These are phyloP conservation scores for Sminthurinus signatus DNA, from an alignment of 1,140 invertebrate species.

Conservation along the genomic window DNA sequence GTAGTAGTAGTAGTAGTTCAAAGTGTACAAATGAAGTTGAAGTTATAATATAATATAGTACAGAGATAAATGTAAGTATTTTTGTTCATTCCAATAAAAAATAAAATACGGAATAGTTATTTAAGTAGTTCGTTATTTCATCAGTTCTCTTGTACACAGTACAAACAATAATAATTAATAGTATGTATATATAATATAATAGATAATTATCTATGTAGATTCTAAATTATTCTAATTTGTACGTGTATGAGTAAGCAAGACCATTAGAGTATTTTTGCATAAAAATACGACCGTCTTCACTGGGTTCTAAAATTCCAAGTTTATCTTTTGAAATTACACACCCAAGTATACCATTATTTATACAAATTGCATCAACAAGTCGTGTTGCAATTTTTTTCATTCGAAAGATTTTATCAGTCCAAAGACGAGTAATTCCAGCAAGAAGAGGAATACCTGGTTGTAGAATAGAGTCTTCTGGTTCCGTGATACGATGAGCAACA, in stretches of 20 bases:
- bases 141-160: too few relatives aligned
- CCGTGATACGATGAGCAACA: background rate
- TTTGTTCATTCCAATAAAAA: too few relatives aligned
- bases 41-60: too few relatives aligned
- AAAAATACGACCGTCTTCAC: slow-evolving; percentile 31
- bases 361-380: slow-evolving; percentile 27
- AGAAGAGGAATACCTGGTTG: background rate
- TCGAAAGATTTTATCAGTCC: slow-evolving; percentile 35
- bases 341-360: slow-evolving; percentile 28
- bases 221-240: slow-evolving; percentile 17
- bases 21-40: too few relatives aligned
- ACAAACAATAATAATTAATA: too few relatives aligned
- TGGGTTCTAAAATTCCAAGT: slow-evolving; percentile 37
- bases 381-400: slow-evolving; percentile 29
- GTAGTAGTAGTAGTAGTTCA: too few relatives aligned
- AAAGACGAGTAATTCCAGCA: slow-evolving; percentile 32
- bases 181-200: too few relatives aligned
- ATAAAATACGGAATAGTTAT: too few relatives aligned
- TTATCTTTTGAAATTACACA: slow-evolving; percentile 26
- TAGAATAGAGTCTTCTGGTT: background rate
- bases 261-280: slow-evolving; percentile 27
- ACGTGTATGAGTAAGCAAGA: slow-evolving; percentile 22
- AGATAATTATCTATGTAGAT: too few relatives aligned
- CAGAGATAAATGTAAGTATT: too few relatives aligned
- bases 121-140: too few relatives aligned